Base-by-base conservation (phyloP, 2,113 vertebrate genomes). In the Antigone vipio region DNA sequence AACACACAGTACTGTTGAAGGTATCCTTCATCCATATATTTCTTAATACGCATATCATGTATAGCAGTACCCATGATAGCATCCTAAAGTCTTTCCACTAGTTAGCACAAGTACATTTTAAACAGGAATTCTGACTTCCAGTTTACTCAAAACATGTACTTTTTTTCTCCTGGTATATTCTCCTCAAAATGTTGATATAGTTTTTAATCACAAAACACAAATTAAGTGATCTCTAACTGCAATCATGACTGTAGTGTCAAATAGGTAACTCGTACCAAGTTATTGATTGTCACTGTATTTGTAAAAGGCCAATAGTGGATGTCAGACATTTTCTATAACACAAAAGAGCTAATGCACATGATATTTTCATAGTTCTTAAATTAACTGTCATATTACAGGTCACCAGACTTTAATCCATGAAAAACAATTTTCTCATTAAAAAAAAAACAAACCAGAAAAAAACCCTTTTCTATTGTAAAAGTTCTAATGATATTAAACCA, bases 1-100 rank as follows among this genome's bases (percentile, higher is more conserved):
- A 73, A 56, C 38, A 50, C 3, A 12, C 12, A 95, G 69, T 72
- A 91, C 82, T 67, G 50, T 22, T 94, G 92, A 96, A 98, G 59
- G 56, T 74, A 85, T 78, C 82, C 17, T 49, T 83, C 81, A 90
- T 45, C 80, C 60, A 78, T 18, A 71, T 8, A 35, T 81, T 90
- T 78, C 85, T 91, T 85, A 81, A 64, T 7, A 93, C 1, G 17
- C 18, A 62, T 63, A 35, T 53, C 27, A 50, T 5, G 8, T 4
- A 53, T 9, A 92, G 72, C 75, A 68, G 66, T 49, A 71, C 29
- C 49, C 59, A 81, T 34, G n/a, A 52, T 1, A 88, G 71, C 1
- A 30, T 38, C 67, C n/a, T 71, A 22, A 60, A 92, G 72, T 84
- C 42, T 91, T 94, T 29, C 38, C 62, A n/a, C 76, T 85, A 63